Base-by-base conservation (phyloP, 1,140 invertebrate species). In the Spodoptera litura region DNA sequence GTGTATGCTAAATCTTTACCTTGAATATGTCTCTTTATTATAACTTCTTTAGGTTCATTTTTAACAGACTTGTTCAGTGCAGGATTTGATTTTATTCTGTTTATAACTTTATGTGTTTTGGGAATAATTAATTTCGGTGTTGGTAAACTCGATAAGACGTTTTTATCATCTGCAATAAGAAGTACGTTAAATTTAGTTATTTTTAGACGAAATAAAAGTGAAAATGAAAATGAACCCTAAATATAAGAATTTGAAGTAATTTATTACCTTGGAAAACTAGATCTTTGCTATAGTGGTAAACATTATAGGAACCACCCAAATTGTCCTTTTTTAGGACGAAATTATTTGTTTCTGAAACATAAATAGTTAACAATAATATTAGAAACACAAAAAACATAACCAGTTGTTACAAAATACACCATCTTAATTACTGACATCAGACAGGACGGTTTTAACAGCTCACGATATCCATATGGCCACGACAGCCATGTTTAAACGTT, bases 1-100 rank as follows among this genome's bases (percentile, higher is more conserved):
- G 51, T 59, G n/a, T 80, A 20, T 58, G 4, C 0, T 20, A 73
- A 72, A 68, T 89, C 83, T 78, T 87, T 88, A 68, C 87, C 82
- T 72, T 86, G 73, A 56, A 90, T 83, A 72, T 87, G 81, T 81
- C 88, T 84, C 75, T 93, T 89, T 58, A 91, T 88, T 20, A 85
- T 62, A 85, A 94, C 90, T 83, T 92, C 90, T 68, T 92, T 88
- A 3, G 88, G 90, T 25, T 93, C 73, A 88, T 91, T 92, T 87
- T 89, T 92, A 62, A 91, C 90, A 64, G 92, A 91, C 10, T 90
- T 78, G 73, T 92, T 91, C 5, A 78, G 84, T 79, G 90, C 89
- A 70, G 92, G 88, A 83, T 94, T 87, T 58, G 75, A 51, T 12
- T 27, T 76, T 55, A 56, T 76, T 13, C 58, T 84, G 58, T 59